Base-by-base conservation (phyloP, 2,113 vertebrate species). In the Typhlomys cinereus region DNA sequence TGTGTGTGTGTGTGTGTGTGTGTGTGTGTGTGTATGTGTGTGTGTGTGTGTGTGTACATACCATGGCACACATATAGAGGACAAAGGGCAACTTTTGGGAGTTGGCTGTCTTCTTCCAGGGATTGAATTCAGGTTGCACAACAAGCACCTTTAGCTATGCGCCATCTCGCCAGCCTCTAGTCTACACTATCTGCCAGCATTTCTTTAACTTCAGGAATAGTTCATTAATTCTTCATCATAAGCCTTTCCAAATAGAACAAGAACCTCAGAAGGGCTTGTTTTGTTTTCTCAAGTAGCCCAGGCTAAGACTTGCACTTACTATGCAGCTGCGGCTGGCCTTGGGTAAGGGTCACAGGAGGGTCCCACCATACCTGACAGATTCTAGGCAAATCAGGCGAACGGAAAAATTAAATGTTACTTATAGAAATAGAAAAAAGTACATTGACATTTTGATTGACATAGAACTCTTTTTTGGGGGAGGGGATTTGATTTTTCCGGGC, bases 151-250 rank as follows among this genome's bases (percentile, higher is more conserved):
- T n/a, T n/a, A n/a, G n/a, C n/a, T n/a, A n/a, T n/a, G n/a, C n/a
- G n/a, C n/a, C n/a, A n/a, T n/a, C n/a, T n/a, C n/a, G n/a, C n/a
- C n/a, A n/a, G n/a, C n/a, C n/a, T n/a, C n/a, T n/a, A n/a, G n/a
- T n/a, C n/a, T n/a, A n/a, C n/a, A 70, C 50, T 79, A 69, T 36
- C 21, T 88, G 34, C 48, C 17, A 84, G 29, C 1, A 62, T 92
- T 92, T 48, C 67, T 64, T 64, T 76, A 80, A 69, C n/a, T 57
- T 61, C 74, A 78, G 66, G 48, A 76, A 78, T 57, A 79, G 17
- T 23, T 94, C 79, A 75, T 75, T 81, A 64, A 90, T 70, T 44
- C 20, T 57, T 86, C 64, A 70, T 54, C 88, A 61, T 62, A 89
- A 89, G 69, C 57, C 1, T 46, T 61, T 62, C 44, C 59, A 92